Conservation (phyloP, 2,888 invertebrate species). For the Tetanocera ferruginea region DNA sequence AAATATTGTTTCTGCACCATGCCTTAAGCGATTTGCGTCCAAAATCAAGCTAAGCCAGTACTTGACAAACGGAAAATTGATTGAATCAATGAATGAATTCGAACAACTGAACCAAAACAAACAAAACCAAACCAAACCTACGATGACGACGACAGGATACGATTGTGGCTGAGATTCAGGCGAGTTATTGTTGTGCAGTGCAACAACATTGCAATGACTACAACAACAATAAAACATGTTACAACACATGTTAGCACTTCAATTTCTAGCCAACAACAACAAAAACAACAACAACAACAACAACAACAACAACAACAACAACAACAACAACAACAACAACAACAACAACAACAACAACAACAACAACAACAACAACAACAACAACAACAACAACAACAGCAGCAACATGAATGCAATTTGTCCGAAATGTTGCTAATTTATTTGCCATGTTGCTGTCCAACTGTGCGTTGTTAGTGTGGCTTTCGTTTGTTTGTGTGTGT, state of each 20-base stretch:
- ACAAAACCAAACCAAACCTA: neutral
- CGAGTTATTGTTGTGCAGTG: neutral
- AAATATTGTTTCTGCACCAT: too few species aligned
- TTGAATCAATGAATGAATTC: too few species aligned
- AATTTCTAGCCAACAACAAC: conserved; percentile 33
- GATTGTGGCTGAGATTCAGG: neutral
- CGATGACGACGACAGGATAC: neutral
- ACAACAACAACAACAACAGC: neutral
- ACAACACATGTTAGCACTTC: conserved; percentile 47
- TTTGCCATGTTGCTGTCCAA: conserved; percentile 64
- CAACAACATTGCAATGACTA: neutral
- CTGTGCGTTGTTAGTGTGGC: conserved; percentile 59
- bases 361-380: conserved; percentile 32
- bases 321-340: neutral
- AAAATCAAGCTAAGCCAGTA: too few species aligned
- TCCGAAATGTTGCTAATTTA: conserved; percentile 68
- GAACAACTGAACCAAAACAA: neutral
- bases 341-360: conserved; percentile 25
- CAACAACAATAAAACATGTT: conserved; percentile 34
- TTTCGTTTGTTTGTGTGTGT: neutral
- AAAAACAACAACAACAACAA: conserved; percentile 14
- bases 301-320: conserved; percentile 22
- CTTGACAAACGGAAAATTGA: too few species aligned
- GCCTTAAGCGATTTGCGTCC: too few species aligned
- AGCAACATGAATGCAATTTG: conserved; percentile 48